phyloP scores from a whole-genome alignment of 1,140 invertebrate species.

The Pseudomyrmex concolor region DNA sequence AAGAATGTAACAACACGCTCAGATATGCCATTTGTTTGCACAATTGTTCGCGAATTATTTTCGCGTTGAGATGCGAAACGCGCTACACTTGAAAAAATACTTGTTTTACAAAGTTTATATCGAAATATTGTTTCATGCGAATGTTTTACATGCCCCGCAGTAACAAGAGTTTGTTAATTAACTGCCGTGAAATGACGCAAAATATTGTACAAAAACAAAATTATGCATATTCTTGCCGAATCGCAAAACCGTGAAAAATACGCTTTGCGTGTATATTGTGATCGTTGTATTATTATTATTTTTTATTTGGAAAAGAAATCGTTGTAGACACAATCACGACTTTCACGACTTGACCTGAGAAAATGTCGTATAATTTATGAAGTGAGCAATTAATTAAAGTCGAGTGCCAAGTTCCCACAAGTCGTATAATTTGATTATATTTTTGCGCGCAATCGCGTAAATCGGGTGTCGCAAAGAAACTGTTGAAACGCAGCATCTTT shows the following conservation, averaged over 20 bases:
- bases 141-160: constrained; percentile 3
- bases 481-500: neutral
- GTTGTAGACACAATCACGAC: too few species aligned
- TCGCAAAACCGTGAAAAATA: neutral
- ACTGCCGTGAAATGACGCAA: neutral
- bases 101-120: constrained; percentile 36
- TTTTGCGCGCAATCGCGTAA: neutral
- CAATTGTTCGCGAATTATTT: constrained; percentile 44
- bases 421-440: too few species aligned
- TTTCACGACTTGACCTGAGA: too few species aligned
- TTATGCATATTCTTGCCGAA: constrained; percentile 17
- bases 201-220: constrained; percentile 24
- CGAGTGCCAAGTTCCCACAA: too few species aligned
- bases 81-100: constrained; percentile 42
- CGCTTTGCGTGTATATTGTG: neutral
- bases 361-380: neutral
- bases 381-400: too few species aligned
- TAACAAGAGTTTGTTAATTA: constrained; percentile 14
- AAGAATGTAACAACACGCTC: constrained; percentile 6
- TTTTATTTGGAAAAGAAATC: neutral
- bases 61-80: constrained; percentile 13
- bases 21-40: constrained; percentile 25
- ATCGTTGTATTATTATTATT: neutral
- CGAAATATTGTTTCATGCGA: constrained; percentile 31
- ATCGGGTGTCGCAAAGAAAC: neutral